Percentiles rank a stretch among this genome's conserved stretches.
Conservation (phyloP, 2,113 vertebrate genomes). For the Limanda limanda region DNA sequence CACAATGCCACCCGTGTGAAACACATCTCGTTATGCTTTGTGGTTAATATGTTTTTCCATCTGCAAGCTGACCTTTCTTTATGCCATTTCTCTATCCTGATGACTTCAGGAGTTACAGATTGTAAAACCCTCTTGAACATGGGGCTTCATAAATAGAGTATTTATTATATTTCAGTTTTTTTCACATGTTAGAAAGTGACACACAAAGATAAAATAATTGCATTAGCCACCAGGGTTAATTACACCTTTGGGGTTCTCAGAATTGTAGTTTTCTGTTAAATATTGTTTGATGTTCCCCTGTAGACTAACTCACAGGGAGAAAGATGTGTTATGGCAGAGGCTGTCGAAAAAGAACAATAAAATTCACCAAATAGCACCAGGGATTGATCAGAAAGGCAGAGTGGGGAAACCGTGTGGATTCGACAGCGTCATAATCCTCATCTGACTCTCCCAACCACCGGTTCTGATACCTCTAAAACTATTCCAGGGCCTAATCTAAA, state of each 20-base stretch:
- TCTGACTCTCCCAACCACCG: background rate
- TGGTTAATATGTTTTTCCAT: background rate
- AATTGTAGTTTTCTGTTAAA: slow-evolving; percentile 38
- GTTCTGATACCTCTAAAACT: slow-evolving; percentile 4
- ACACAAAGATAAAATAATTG: background rate
- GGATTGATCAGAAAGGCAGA: slow-evolving; percentile 30
- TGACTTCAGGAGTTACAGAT: background rate
- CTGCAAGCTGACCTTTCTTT: background rate
- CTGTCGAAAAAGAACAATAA: slow-evolving; percentile 35
- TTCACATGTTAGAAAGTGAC: slow-evolving; percentile 5
- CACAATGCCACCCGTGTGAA: background rate
- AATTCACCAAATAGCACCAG: slow-evolving; percentile 50
- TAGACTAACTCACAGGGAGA: slow-evolving; percentile 27
- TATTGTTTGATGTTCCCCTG: slow-evolving; percentile 33
- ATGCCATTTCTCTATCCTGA: background rate
- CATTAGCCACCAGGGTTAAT: slow-evolving; percentile 13
- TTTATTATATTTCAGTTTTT: background rate
- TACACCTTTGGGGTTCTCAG: slow-evolving; percentile 25
- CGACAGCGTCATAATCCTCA: background rate
- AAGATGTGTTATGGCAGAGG: slow-evolving; percentile 30
- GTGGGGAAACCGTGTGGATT: background rate
- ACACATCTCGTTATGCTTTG: background rate
- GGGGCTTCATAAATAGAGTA: background rate
- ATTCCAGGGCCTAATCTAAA: slow-evolving; percentile 22
- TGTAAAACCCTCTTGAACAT: background rate